phyloP scores from a whole-genome alignment of 2,113 vertebrate species.

The Eulemur macaco region DNA sequence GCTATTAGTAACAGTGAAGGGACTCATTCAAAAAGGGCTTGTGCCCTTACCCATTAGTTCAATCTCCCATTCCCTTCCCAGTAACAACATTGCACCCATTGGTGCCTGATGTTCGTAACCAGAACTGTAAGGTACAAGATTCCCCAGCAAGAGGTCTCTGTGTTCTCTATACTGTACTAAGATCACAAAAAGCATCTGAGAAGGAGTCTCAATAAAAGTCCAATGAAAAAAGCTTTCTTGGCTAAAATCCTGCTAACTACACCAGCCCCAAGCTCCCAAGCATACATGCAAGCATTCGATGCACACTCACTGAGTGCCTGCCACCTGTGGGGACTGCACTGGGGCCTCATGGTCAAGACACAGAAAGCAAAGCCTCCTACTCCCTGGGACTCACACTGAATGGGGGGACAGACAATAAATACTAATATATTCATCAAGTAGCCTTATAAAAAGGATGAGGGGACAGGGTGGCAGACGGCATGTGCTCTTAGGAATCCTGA shows the following conservation, averaged over 20 bases:
- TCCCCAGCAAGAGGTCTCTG: no score
- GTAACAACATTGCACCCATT: background rate
- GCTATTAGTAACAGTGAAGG: background rate
- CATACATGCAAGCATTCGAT: background rate
- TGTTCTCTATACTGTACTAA: background rate
- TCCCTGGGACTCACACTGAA: background rate
- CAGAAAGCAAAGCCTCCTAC: background rate
- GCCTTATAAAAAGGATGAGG: no score
- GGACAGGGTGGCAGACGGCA: background rate
- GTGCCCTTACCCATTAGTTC: background rate
- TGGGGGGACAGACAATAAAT: background rate
- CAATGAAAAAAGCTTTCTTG: background rate
- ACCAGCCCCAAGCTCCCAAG: background rate
- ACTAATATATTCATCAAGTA: background rate
- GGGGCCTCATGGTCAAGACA: background rate
- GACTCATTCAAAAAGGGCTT: background rate
- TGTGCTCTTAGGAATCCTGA: background rate
- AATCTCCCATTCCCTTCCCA: background rate
- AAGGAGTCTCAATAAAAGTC: background rate
- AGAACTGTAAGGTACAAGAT: background rate
- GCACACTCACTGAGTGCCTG: background rate
- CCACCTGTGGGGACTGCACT: background rate
- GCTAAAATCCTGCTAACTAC: background rate
- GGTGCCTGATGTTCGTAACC: background rate
- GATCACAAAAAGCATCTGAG: background rate